phyloP scores from a whole-genome alignment of 2,888 invertebrate genomes.

The Ormyrus labotus region DNA sequence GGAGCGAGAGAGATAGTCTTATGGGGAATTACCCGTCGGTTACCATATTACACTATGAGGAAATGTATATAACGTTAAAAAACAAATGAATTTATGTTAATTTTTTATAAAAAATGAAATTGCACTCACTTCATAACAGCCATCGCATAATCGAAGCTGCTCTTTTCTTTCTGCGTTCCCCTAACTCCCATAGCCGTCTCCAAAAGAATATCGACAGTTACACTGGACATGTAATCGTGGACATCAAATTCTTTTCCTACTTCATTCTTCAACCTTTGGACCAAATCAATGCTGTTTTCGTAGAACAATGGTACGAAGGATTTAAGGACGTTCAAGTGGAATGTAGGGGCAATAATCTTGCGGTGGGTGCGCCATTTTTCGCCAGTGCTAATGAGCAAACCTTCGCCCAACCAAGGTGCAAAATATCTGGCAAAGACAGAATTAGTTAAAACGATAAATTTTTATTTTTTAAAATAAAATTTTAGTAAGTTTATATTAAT shows the following conservation, averaged over 20 bases:
- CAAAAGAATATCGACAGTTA: constrained; percentile 77
- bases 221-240: constrained; percentile 77
- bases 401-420: constrained; percentile 74
- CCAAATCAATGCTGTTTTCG: constrained; percentile 75
- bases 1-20: too few relatives aligned
- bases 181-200: constrained; percentile 80
- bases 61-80: too few relatives aligned
- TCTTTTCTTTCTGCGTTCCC: constrained; percentile 75
- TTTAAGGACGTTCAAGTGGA: constrained; percentile 77
- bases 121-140: constrained; percentile 78
- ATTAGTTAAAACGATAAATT: too few relatives aligned
- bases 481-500: too few relatives aligned
- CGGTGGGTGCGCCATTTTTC: constrained; percentile 77
- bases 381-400: constrained; percentile 73
- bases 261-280: constrained; percentile 72
- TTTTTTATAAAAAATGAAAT: neutral
- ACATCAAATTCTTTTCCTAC: constrained; percentile 76
- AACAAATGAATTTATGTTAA: neutral
- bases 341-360: constrained; percentile 78
- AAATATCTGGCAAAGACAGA: constrained; percentile 65
- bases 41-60: too few relatives aligned
- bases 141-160: constrained; percentile 78
- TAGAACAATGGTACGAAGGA: constrained; percentile 78
- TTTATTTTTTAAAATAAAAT: too few relatives aligned
- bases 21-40: too few relatives aligned